Conservation (phyloP, 2,113 vertebrate genomes). For the Brachypteracias leptosomus region DNA sequence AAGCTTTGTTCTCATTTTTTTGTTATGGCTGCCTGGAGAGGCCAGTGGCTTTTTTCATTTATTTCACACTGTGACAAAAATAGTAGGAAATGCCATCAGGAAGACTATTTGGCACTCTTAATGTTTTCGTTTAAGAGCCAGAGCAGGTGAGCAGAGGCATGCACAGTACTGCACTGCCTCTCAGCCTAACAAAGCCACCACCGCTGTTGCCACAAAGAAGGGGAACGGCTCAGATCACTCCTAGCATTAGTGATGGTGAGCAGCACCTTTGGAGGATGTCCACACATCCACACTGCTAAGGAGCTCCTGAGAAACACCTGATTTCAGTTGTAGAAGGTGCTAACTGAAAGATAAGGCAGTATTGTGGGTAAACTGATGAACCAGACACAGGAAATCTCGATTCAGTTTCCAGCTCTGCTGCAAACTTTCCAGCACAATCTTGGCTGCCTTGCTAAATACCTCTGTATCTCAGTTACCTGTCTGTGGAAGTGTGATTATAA, state of each 20-base stretch:
- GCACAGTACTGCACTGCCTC: neutral
- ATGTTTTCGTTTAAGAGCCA: neutral
- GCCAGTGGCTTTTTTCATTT: neutral
- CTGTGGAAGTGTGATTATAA: neutral
- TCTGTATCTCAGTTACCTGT: neutral
- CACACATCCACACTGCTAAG: neutral
- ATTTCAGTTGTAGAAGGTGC: neutral
- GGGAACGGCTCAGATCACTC: neutral
- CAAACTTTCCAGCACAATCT: neutral
- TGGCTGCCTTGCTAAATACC: neutral
- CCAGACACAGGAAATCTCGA: neutral
- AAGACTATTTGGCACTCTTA: neutral
- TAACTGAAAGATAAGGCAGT: neutral
- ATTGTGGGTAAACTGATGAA: neutral
- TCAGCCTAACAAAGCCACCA: neutral
- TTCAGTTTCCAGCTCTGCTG: neutral
- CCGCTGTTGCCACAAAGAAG: neutral
- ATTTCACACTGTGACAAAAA: conserved; percentile 1
- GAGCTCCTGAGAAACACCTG: neutral
- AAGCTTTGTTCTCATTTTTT: neutral
- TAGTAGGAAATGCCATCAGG: neutral
- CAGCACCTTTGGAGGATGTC: neutral
- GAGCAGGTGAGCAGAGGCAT: neutral
- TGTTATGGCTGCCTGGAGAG: neutral
- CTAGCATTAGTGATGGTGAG: neutral